Base-by-base conservation (phyloP, 2,113 vertebrate genomes). In the Ibidorhyncha struthersii region DNA sequence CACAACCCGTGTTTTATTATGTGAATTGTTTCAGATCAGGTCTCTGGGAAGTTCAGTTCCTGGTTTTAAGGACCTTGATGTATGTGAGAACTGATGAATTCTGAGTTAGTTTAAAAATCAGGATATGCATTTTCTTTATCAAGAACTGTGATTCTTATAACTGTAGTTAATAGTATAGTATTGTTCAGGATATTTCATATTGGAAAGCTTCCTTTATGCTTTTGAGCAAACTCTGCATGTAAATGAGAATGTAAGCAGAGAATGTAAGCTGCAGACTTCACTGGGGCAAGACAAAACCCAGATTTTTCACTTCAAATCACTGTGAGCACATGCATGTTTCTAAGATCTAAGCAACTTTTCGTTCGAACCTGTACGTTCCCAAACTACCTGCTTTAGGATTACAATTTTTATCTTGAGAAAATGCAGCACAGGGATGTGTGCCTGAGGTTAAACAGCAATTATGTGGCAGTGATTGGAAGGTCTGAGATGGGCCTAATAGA, bases 291-390 rank as follows among this genome's bases (percentile, higher is more conserved):
- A 9, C 16, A 40, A 21, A 72, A 5, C 38, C 13, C 20, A 34
- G 3, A 10, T 47, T 62, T 83, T 80, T 71, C 9, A 27, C 12
- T 91, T 73, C 3, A 55, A 2, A 18, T 55, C 36, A 3, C 34
- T 38, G 9, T 71, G 27, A 59, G 23, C 30, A 29, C 3, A 1
- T 29, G 9, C 6, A 0, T 6, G 7, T 7, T 61, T 2, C 18
- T 10, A 36, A 55, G 43, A 19, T 22, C 14, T 38, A 21, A 83
- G 27, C 12, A 43, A 12, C 29, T 47, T 40, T 86, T 59, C 14
- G 1, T 65, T 55, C 34, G n/a, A 47, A 45, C 41, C 25, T 55
- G 6, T 6, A 0, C 41, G 7, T 77, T 84, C 36, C 40, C 63
- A 65, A 32, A 21, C 30, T 22, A 2, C 26, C 36, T 38, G 9